Conservation (phyloP, 2,888 invertebrate genomes). For the Bellardia pandia region DNA sequence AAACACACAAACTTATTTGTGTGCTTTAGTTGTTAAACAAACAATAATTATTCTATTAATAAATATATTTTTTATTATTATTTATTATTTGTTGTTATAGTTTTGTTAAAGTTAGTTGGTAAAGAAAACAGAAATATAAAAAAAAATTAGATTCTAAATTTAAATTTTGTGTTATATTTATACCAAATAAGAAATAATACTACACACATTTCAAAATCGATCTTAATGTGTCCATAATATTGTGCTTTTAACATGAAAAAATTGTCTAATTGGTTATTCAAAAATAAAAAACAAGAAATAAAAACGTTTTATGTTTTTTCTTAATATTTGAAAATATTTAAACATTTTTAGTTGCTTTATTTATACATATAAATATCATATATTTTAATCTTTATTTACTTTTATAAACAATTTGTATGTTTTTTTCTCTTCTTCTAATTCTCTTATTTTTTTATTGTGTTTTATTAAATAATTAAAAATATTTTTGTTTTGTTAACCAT, state of each 20-base stretch:
- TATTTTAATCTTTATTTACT: constrained; percentile 50
- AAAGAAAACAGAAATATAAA: not conserved
- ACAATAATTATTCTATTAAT: constrained; percentile 35
- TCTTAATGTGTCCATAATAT: constrained; percentile 52
- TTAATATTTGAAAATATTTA: constrained; percentile 17
- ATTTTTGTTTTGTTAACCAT: constrained; percentile 74
- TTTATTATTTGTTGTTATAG: constrained; percentile 67
- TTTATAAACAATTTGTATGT: constrained; percentile 38
- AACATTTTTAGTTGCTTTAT: constrained; percentile 57
- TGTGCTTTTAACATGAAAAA: constrained; percentile 40
- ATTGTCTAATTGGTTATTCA: constrained; percentile 23
- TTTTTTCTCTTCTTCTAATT: not conserved
- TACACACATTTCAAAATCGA: constrained; percentile 17
- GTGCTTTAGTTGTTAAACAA: constrained; percentile 43
- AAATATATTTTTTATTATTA: constrained; percentile 24
- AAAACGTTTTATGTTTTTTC: constrained; percentile 69
- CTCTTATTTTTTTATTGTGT: constrained; percentile 73
- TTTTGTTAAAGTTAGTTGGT: constrained; percentile 53
- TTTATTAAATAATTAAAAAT: constrained; percentile 59
- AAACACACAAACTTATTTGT: not conserved
- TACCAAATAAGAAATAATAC: constrained; percentile 37
- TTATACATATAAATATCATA: constrained; percentile 28
- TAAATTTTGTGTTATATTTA: constrained; percentile 34
- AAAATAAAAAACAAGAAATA: constrained; percentile 15
- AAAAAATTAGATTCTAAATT: constrained; percentile 26